These are phyloP conservation scores for Drosophila serrata DNA, from an alignment of 1,140 invertebrate genomes.

Conservation along the genomic window DNA sequence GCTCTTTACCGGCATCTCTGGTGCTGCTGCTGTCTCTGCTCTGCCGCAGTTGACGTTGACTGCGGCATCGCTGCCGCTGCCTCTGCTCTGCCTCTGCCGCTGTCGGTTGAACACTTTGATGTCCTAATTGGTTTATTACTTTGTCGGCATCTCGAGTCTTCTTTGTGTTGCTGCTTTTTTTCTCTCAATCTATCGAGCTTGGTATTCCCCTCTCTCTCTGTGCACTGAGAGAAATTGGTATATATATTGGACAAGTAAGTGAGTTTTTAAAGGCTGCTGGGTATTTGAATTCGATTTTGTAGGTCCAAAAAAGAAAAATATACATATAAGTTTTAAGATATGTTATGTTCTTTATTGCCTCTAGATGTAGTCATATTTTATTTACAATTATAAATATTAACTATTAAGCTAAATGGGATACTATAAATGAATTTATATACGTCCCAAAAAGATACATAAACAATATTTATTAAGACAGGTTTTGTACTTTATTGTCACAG, in stretches of 20 bases:
- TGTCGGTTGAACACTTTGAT: conserved; percentile 83
- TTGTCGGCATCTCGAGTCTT: conserved; percentile 81
- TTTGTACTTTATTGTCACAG: too few relatives aligned
- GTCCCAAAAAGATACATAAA: too few relatives aligned
- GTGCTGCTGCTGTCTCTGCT: conserved; percentile 12
- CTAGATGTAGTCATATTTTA: too few relatives aligned
- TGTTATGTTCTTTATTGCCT: too few relatives aligned
- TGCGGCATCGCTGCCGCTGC: conserved; percentile 13
- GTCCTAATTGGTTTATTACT: conserved; percentile 84
- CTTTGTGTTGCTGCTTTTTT: conserved; percentile 58
- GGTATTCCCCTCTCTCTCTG: conserved; percentile 28
- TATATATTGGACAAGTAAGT: neutral
- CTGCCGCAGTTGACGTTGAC: conserved; percentile 11
- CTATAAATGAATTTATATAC: too few relatives aligned
- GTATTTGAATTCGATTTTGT: too few relatives aligned
- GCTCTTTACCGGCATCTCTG: conserved; percentile 30
- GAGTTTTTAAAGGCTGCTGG: neutral
- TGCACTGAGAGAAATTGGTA: conserved; percentile 13
- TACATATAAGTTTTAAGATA: too few relatives aligned
- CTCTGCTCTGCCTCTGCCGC: conserved; percentile 48
- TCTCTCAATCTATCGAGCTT: conserved; percentile 36
- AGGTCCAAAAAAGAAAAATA: too few relatives aligned
- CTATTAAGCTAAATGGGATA: too few relatives aligned
- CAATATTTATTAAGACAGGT: too few relatives aligned
- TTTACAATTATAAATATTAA: too few relatives aligned